These are phyloP conservation scores for Eugnorisma glareosa DNA, from an alignment of 2,888 invertebrate species.

Conservation along the genomic window DNA sequence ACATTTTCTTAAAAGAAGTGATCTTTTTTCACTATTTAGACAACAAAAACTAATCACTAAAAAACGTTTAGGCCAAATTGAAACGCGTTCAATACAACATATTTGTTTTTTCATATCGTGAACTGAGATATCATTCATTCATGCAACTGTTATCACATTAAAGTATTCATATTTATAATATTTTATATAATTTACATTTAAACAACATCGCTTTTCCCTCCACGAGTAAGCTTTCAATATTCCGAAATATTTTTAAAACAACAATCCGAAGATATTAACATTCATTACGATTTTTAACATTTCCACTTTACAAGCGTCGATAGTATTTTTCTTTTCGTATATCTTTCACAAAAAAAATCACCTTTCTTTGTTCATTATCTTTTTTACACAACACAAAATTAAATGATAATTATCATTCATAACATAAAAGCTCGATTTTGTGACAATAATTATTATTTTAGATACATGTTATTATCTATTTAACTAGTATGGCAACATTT, in stretches of 20 bases:
- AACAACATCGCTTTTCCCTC: slow-evolving; percentile 72
- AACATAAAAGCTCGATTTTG: slow-evolving; percentile 80
- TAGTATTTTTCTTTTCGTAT: slow-evolving; percentile 39
- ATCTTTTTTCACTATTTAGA: neutral
- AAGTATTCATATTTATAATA: slow-evolving; percentile 63
- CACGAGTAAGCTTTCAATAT: slow-evolving; percentile 59
- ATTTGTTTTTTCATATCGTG: slow-evolving; percentile 29
- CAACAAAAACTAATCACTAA: slow-evolving; percentile 5
- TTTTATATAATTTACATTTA: slow-evolving; percentile 74
- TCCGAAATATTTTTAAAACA: slow-evolving; percentile 61
- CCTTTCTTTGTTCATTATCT: slow-evolving; percentile 28
- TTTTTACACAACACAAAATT: slow-evolving; percentile 53
- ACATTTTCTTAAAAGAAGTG: neutral
- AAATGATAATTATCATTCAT: slow-evolving; percentile 59
- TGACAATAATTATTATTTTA: slow-evolving; percentile 70
- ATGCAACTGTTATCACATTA: slow-evolving; percentile 71
- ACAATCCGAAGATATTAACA: slow-evolving; percentile 63
- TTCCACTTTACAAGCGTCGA: slow-evolving; percentile 69
- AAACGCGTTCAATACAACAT: slow-evolving; percentile 4
- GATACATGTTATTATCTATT: slow-evolving; percentile 66
- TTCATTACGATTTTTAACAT: slow-evolving; percentile 54
- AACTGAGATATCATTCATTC: slow-evolving; percentile 46
- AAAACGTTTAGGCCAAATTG: slow-evolving; percentile 46
- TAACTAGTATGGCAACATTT: slow-evolving; percentile 82
- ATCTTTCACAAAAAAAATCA: slow-evolving; percentile 41